Base-by-base conservation (phyloP, 2,113 vertebrate species). In the Lycaon pictus region DNA sequence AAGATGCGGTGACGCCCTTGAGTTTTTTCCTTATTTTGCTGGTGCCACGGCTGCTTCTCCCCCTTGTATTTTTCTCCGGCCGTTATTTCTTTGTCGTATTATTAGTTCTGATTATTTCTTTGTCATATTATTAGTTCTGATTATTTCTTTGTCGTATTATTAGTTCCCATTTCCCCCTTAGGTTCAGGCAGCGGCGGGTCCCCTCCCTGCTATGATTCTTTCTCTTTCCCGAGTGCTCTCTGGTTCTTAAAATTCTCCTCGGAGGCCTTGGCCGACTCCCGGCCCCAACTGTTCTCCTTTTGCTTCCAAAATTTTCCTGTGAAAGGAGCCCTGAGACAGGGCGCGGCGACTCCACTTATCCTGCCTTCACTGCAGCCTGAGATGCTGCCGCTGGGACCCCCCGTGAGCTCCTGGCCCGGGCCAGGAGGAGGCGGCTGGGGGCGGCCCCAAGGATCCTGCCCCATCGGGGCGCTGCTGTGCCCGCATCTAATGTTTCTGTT, bases 221-320 rank as follows among this genome's bases (percentile, higher is more conserved):
- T 77, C 82, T 22, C 19, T 63, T 48, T 67, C 27, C 37, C 83
- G 55, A 91, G 25, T 48, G 93, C 23, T 65, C 74, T 65, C 25
- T 92, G 92, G n/a, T 83, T 85, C 77, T 93, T 76, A 80, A 84
- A 82, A 86, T 95, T 97, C 74, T 92, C 81, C 89, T 96, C 60
- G 89, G 85, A 72, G 95, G 79, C 22, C 58, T 92, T 89, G 93
- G 90, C 84, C 72, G 58, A 97, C 22, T 93, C 53, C 11, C 65
- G 35, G 65, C 71, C 92, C 81, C 95, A 95, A 77, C 88, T 96
- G 81, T 94, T 88, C 94, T 90, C n/a, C 76, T 51, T 16, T 13
- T 4, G 53, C 79, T 96, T 96, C 95, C 87, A 92, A 96, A 27
- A 43, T 83, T 80, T 96, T 55, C 32, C 83, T 82, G 55, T 13